Percentiles rank a stretch among this genome's conserved stretches.
These are phyloP conservation scores for Loripinus fragilis DNA, from an alignment of 2,888 invertebrate genomes.

Conservation along the genomic window DNA sequence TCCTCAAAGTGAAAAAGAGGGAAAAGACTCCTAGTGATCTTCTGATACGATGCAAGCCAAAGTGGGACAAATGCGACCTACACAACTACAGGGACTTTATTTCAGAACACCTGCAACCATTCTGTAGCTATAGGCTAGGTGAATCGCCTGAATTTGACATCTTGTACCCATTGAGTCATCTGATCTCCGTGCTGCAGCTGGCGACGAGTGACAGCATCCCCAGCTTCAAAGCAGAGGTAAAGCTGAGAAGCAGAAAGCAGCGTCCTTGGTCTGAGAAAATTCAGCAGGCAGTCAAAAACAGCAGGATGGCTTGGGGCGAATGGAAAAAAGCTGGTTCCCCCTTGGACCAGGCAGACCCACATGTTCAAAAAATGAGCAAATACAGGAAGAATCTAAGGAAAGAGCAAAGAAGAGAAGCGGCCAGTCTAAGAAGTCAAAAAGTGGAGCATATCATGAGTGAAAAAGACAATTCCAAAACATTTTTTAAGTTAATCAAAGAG, in stretches of 20 bases:
- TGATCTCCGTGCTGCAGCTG: not conserved
- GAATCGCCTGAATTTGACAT: too few relatives aligned
- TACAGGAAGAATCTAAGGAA: not conserved
- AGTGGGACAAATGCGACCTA: not conserved
- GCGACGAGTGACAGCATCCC: not conserved
- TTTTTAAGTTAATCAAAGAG: not conserved
- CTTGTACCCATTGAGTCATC: not conserved
- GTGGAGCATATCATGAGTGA: slow-evolving; percentile 1
- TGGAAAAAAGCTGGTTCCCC: not conserved
- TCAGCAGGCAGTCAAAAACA: not conserved
- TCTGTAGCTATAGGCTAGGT: too few relatives aligned
- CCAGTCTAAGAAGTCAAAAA: not conserved
- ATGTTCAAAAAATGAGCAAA: not conserved
- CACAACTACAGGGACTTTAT: not conserved
- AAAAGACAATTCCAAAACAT: slow-evolving; percentile 1
- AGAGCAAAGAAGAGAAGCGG: not conserved
- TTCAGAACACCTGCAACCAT: not conserved
- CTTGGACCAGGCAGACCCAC: not conserved
- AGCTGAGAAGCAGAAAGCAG: not conserved
- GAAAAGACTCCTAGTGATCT: not conserved
- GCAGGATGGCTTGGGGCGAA: not conserved
- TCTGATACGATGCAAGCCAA: not conserved
- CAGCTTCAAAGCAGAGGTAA: not conserved
- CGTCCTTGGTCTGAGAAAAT: not conserved
- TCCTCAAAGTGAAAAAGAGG: not conserved